Evolutionary conservation across 2,888 invertebrate species (phyloP), one percentile per base, ranked within the genome.

Genomic region (Polia nebulosa): DNA sequence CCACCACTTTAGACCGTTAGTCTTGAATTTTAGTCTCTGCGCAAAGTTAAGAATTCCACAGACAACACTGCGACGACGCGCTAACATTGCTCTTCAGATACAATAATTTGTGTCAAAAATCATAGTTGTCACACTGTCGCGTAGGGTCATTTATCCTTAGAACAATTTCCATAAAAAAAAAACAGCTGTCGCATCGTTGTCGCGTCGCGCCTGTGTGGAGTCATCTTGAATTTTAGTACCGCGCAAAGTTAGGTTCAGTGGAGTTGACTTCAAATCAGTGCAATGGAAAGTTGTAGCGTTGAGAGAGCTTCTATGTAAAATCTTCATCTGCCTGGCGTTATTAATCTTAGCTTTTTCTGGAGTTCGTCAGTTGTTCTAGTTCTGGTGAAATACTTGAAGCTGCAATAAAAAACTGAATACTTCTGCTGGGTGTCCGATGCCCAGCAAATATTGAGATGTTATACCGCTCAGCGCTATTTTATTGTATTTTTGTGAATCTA

Each of bases 301-400:
- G n/a, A 34, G 34, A 41, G 9, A 44, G 36, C 15, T 51, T 52
- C 25, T 17, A 25, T 25, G 22, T 70, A 9, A 36, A 36, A 60
- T 70, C n/a, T 51, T 41, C 34, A 41, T 60, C 44, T 52, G 51
- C 2, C 27, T 15, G 29, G 34, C 13, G 1, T 61, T 52, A 25
- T 25, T 36, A 36, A 52, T 51, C 15, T 32, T 3, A 15, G n/a
- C 22, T 34, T 22, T 60, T 22, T 17, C 27, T n/a, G 1, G 0
- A 34, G 34, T 11, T 36, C 22, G n/a, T 3, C 4, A 63, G 25
- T 36, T 36, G 4, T 29, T 49, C 20, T 53, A 5, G n/a, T 41
- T 58, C 7, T n/a, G 27, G 5, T 27, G 11, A 41, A 57, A 20
- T 49, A 1, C 49, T 34, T n/a, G 1, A 39, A 39, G 3, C 2